Evolutionary conservation across 2,888 invertebrate genomes (phyloP).

Genomic region (Petrophora chlorosata): DNA sequence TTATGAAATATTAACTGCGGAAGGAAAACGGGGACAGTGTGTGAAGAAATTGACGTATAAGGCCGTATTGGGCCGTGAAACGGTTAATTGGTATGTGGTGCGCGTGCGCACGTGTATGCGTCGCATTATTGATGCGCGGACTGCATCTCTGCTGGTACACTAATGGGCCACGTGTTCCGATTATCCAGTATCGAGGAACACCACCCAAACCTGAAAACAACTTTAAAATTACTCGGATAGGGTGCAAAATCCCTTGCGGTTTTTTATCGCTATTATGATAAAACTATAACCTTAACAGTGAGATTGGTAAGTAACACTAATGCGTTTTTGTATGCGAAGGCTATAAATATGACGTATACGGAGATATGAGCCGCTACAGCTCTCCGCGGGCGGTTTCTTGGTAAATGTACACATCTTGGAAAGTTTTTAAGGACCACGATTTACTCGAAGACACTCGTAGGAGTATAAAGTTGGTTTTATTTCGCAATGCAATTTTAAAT

Average conservation of each 20-base stretch:
- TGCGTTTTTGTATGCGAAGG: constrained; percentile 67
- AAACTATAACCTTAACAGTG: constrained; percentile 58
- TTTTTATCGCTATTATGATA: constrained; percentile 57
- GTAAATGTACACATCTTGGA: constrained; percentile 17
- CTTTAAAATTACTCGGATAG: constrained; percentile 5
- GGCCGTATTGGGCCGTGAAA: constrained; percentile 47
- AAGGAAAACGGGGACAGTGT: constrained; percentile 16
- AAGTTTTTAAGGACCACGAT: constrained; percentile 12
- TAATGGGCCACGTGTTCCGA: constrained; percentile 66
- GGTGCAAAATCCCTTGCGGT: neutral
- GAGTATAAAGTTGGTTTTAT: neutral
- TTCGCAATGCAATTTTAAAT: constrained; percentile 3
- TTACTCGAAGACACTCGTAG: neutral
- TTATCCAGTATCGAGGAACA: constrained; percentile 46
- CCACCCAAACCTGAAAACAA: constrained; percentile 15
- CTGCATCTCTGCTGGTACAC: constrained; percentile 51
- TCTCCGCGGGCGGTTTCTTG: constrained; percentile 16
- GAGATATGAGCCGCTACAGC: constrained; percentile 37
- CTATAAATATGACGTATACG: constrained; percentile 70
- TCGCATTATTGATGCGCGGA: constrained; percentile 49
- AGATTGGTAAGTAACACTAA: constrained; percentile 65
- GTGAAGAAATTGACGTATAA: constrained; percentile 32
- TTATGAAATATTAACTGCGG: constrained; percentile 25
- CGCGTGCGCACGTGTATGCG: constrained; percentile 45
- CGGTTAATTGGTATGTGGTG: constrained; percentile 49